Base-by-base conservation (phyloP, 2,888 invertebrate species). In the Dicroscelio sp. region DNA sequence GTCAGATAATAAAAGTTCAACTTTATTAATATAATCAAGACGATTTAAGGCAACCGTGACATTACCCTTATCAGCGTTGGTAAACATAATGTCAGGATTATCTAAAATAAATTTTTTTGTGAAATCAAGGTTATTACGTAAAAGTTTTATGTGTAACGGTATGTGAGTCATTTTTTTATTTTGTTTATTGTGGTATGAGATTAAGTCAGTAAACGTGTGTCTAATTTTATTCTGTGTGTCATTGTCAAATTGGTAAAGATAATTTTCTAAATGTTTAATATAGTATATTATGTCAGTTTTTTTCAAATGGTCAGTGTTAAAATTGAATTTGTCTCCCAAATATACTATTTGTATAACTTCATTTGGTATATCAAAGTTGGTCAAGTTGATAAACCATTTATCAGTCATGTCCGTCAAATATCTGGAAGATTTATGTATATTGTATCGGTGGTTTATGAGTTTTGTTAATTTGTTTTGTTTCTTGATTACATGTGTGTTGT, bases 321-420 rank as follows among this genome's bases (percentile, higher is more conserved):
- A 31, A 52, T n/a, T 73, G 20, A 73, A 73, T 73, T 73, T 73
- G 2, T 52, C 31, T n/a, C 73, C 73, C 2, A 73, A 23, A n/a
- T 52, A 73, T 6, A 73, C 30, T 2, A 73, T n/a, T n/a, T 73
- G 31, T 52, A 31, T 31, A 8, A 73, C 73, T 25, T 6, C 4
- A 25, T 69, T 43, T 8, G 69, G 69, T 25, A 69, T 69, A 12
- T 38, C 25, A 5, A 17, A 8, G n/a, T n/a, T n/a, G n/a, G n/a
- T n/a, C n/a, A n/a, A n/a, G n/a, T n/a, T n/a, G n/a, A n/a, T n/a
- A n/a, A n/a, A n/a, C n/a, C n/a, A n/a, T n/a, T n/a, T n/a, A n/a
- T n/a, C n/a, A n/a, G n/a, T n/a, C n/a, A n/a, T 35, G 20, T 65
- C 31, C 10, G 2, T 17, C 10, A 52, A 52, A 52, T 31, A 14